Evolutionary conservation across 2,797 vertebrate species (phyloP), one percentile per base, ranked within the genome.

Genomic region (Orientallactaga sibirica): DNA sequence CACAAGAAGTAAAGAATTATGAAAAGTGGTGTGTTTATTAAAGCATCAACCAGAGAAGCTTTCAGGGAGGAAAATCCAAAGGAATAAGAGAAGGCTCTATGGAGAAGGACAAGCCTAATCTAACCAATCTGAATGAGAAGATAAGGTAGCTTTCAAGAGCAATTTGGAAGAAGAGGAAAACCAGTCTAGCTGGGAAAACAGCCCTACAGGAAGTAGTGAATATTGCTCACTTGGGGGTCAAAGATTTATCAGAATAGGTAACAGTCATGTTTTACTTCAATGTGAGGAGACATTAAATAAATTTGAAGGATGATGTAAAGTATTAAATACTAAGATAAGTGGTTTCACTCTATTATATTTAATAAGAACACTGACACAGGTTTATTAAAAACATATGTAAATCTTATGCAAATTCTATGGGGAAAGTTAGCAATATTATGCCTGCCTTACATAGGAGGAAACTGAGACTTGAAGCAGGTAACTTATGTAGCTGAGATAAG

Each of bases 341-440:
- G 84, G 10, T 75, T 81, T 66, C 79, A 92, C 64, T 55, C 52
- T 4, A 77, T 89, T 76, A 62, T 52, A 43, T 12, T n/a, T 67
- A 70, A 58, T 18, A 71, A 82, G 2, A 86, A 74, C 75, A 87
- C 79, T 67, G 37, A n/a, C 20, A 84, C 14, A 29, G 1, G 61
- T 55, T 48, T 43, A 66, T 85, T 71, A 78, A 74, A 81, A 19
- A 25, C 7, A 88, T 7, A 74, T 66, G 14, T 67, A 81, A 84
- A 48, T 25, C 74, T 94, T 84, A 93, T 76, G 66, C 20, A 12
- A 91, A n/a, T 22, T 85, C 29, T 43, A 89, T 74, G 29, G 64
- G 68, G 90, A 58, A 11, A 41, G 24, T 29, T 48, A 88, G 33
- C 37, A 27, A 88, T 89, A 61, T 75, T 52, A 74, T 41, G 4